Base-by-base conservation (phyloP, 2,113 vertebrate species). In the Triplophysa siluroides region DNA sequence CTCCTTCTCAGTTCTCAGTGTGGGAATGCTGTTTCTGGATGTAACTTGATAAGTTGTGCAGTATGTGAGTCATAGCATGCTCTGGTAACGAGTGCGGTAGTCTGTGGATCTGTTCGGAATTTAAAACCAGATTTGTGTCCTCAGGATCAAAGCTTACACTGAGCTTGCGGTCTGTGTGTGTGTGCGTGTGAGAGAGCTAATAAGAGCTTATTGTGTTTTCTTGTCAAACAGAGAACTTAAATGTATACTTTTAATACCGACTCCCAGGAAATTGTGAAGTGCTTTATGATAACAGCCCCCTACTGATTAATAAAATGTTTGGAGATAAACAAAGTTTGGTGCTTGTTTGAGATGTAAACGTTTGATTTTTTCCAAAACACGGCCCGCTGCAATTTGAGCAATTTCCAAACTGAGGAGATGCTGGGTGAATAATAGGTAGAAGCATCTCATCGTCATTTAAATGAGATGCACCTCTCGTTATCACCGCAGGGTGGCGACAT, bases 401-500 rank as follows among this genome's bases (percentile, higher is more conserved):
- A 74, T n/a, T 18, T 19, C 1, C 10, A 41, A 76, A 47, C 23
- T 81, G 19, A 14, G 33, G 60, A 29, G 29, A 77, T 33, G 52
- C 21, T 67, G 26, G 64, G 68, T 64, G 21, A 8, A 38, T 14
- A 2, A 18, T 26, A 47, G 33, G 38, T 7, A 2, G 7, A 60
- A 43, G 54, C 5, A 23, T 2, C 8, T 60, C 33, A n/a, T 8
- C 14, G 78, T 21, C 45, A 38, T 56, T n/a, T 38, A 18, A 73
- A 72, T 19, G 62, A 78, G 62, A 68, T 61, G 24, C 60, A 65
- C 43, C 89, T 33, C 84, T 78, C 1, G 23, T 68, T 11, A 65
- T 13, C 47, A 68, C 89, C 92, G 88, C 91, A 61, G 86, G 90
- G 91, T 74, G 92, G 91, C 92, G 90, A 62, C 89, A 83, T 84